A percentile compares a stretch with the other conserved stretches of the same genome.
Conservation (phyloP, 2,113 vertebrate species). For the Aptenodytes forsteri region DNA sequence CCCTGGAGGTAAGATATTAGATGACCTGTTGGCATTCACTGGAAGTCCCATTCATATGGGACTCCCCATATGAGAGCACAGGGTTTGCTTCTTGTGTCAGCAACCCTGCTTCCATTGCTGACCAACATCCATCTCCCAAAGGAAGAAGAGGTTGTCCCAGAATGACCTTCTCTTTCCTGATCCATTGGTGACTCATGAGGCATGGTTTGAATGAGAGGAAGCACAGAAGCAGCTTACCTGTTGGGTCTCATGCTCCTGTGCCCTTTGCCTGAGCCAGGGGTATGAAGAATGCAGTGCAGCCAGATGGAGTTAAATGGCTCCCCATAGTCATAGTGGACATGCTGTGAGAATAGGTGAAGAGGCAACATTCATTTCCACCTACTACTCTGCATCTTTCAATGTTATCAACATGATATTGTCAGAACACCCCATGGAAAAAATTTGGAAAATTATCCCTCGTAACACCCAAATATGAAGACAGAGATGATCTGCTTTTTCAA, state of each 20-base stretch:
- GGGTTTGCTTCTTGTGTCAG: not conserved
- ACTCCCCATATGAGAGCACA: not conserved
- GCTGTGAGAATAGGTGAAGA: not conserved
- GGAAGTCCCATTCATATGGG: not conserved
- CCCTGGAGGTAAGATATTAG: not conserved
- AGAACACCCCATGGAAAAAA: not conserved
- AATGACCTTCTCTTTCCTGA: not conserved
- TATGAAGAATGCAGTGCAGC: not conserved
- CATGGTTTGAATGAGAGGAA: not conserved
- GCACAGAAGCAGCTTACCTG: conserved; percentile 9
- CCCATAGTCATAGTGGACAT: conserved; percentile 33
- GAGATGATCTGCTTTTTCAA: not conserved
- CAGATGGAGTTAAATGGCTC: conserved; percentile 49
- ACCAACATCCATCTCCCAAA: not conserved
- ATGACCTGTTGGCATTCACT: not conserved
- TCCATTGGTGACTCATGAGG: not conserved
- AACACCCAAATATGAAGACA: not conserved
- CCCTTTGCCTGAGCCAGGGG: conserved; percentile 21
- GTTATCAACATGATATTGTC: not conserved
- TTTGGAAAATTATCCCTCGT: fast-evolving
- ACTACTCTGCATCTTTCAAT: not conserved
- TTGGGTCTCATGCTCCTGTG: conserved; percentile 43
- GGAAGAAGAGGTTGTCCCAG: not conserved
- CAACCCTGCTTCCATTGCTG: not conserved
- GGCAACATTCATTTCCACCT: not conserved